Conservation (phyloP, 2,797 vertebrate species). For the Ficedula albicollis region DNA sequence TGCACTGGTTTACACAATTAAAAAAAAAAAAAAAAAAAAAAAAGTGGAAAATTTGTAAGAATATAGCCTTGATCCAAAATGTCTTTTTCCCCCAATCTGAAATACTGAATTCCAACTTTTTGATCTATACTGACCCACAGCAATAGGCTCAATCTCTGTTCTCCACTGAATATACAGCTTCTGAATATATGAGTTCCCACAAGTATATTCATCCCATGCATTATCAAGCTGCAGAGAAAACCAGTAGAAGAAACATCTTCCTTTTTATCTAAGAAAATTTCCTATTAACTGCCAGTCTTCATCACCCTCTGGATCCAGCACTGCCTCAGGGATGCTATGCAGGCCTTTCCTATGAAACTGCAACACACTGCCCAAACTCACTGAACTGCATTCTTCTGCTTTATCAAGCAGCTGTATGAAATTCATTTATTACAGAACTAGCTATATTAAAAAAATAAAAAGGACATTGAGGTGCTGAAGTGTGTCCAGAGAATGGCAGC, state of each 20-base stretch:
- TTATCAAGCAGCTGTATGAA: neutral
- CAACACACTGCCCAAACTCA: neutral
- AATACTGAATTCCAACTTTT: neutral
- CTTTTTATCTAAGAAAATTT: neutral
- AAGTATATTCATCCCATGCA: neutral
- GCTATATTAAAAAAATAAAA: neutral
- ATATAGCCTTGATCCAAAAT: neutral
- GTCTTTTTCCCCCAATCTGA: rapidly evolving
- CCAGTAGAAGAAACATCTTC: neutral
- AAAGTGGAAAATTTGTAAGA: neutral
- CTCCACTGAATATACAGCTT: neutral
- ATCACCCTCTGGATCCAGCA: neutral
- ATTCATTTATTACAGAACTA: neutral
- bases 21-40: neutral
- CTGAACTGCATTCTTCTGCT: neutral
- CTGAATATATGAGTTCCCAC: neutral
- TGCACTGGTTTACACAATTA: neutral
- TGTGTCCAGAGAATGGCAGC: neutral
- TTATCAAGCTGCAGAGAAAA: neutral
- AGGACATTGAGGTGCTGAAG: neutral
- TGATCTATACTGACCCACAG: neutral
- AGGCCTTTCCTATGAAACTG: neutral
- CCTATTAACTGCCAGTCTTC: neutral
- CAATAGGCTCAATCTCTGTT: neutral
- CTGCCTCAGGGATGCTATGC: neutral